Conservation (phyloP, 2,113 vertebrate species). For the Saguinus midas region DNA sequence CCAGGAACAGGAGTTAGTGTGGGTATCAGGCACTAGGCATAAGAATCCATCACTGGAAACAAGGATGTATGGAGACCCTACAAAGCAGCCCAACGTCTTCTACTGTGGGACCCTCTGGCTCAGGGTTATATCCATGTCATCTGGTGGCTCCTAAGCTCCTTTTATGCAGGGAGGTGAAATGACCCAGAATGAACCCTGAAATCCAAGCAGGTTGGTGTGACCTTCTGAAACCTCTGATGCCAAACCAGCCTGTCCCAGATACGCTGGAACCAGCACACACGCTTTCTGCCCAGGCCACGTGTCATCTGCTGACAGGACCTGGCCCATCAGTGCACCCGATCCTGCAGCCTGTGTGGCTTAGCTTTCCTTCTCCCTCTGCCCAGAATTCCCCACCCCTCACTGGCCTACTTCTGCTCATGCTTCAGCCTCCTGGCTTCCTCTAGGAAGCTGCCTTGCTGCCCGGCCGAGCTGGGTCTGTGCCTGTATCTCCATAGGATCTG, state of each 20-base stretch:
- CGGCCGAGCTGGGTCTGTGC: fast-evolving
- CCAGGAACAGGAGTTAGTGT: too few relatives aligned
- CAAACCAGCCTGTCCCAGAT: fast-evolving
- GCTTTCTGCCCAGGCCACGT: too few relatives aligned
- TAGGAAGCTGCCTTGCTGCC: background rate
- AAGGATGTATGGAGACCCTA: background rate
- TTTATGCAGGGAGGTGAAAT: background rate
- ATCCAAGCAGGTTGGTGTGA: background rate
- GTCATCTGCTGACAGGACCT: too few relatives aligned
- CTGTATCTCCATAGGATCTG: fast-evolving
- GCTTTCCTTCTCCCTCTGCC: background rate
- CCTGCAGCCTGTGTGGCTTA: background rate
- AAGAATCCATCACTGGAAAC: fast-evolving
- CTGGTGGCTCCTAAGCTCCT: background rate
- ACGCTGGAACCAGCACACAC: fast-evolving
- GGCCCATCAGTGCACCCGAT: too few relatives aligned
- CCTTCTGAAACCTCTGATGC: background rate
- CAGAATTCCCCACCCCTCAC: background rate
- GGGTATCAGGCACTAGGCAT: fast-evolving
- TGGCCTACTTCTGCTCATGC: background rate
- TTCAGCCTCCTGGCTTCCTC: background rate
- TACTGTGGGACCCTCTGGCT: background rate
- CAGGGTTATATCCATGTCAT: background rate
- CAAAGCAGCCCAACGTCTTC: background rate
- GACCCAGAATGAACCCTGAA: background rate